Percentiles rank a stretch among this genome's conserved stretches.
phyloP scores from a whole-genome alignment of 2,888 invertebrate genomes.

The Stenchaetothrips biformis region DNA sequence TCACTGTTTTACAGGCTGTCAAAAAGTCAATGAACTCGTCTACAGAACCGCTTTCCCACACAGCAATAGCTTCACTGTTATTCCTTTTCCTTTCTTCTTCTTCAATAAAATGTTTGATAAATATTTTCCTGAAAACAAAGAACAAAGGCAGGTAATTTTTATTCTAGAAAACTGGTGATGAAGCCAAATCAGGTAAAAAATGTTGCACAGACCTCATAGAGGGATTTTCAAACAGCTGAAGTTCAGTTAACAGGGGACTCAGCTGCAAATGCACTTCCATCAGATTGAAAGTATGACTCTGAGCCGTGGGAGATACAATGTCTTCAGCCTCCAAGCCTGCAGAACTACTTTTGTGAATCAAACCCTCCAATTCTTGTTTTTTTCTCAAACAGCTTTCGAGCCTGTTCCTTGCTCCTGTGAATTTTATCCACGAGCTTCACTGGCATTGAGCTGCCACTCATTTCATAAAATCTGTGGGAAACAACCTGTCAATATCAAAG shows the following conservation, averaged over 20 bases:
- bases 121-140: neutral
- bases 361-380: constrained; percentile 45
- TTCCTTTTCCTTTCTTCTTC: neutral
- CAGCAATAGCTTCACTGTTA: neutral
- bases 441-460: constrained; percentile 52
- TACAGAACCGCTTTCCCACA: neutral
- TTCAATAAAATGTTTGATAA: neutral
- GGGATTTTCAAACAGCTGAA: constrained; percentile 58
- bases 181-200: neutral
- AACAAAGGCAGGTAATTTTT: neutral
- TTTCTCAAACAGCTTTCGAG: constrained; percentile 49
- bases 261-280: constrained; percentile 54
- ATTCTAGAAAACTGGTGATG: neutral
- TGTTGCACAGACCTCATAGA: constrained; percentile 46
- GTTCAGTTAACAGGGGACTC: constrained; percentile 54
- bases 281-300: constrained; percentile 47
- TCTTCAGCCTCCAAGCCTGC: constrained; percentile 44
- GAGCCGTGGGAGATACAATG: constrained; percentile 40
- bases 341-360: constrained; percentile 38
- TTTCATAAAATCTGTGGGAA: constrained; percentile 49
- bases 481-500: constrained; percentile 38
- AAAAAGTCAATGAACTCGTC: neutral
- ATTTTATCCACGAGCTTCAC: constrained; percentile 52
- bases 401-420: constrained; percentile 53
- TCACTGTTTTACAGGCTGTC: neutral